Base-by-base conservation (phyloP, 2,113 vertebrate genomes). In the Hippocampus zosterae region DNA sequence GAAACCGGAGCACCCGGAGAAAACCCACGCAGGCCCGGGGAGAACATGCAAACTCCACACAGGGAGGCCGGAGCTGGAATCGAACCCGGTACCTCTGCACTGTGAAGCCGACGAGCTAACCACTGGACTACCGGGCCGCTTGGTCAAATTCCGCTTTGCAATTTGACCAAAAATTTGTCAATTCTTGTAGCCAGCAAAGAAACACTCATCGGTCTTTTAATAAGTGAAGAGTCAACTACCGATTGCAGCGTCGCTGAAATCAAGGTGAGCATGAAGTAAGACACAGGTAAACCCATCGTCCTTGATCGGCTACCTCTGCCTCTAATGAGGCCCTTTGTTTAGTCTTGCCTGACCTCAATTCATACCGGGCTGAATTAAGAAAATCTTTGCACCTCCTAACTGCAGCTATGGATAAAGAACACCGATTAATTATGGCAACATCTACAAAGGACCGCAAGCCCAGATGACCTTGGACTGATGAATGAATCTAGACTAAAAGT, bases 381-480 rank as follows among this genome's bases (percentile, higher is more conserved):
- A 78, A 78, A 78, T 72, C 50, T 76, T 83, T 68, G 68, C 76
- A 75, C 69, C 82, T 75, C 41, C 46, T 64, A 68, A 69, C 41
- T 76, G 27, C 27, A 50, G 70, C 59, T 63, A 57, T 44, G 73
- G 78, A 81, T 83, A 72, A 82, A 81, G 62, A 79, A 78, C n/a
- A 67, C 61, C 66, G 69, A 67, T 73, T 85, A 86, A 84, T 87
- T 83, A 87, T 77, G 60, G 74, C 77, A 83, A 69, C 70, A 64
- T 73, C 69, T 63, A 41, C 73, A 80, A 84, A 82, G 67, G 75
- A 42, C 72, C 69, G 66, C 64, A 75, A 72, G 62, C 63, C 50
- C 59, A 61, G 29, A 44, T 83, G 71, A 88, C 84, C 79, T 82
- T 85, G 78, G 60, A 83, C 71, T 81, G 84, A 88, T 86, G 71